Conservation (phyloP, 1,140 invertebrate species). For the Cotesia chilonis region DNA sequence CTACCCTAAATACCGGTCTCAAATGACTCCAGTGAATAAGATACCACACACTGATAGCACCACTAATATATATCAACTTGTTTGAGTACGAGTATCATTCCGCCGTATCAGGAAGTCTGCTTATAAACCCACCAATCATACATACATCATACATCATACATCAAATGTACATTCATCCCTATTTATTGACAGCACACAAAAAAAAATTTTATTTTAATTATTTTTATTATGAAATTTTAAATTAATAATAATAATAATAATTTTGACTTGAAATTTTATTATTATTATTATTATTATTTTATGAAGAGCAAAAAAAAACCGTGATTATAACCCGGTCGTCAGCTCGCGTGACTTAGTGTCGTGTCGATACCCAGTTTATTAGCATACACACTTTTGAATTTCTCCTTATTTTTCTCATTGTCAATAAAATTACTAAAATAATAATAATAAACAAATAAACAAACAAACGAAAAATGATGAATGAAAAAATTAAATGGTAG, state of each 20-base stretch:
- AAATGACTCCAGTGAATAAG: conserved; percentile 22
- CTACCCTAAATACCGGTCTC: conserved; percentile 34
- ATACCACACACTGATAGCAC: conserved; percentile 26
- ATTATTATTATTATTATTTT: neutral
- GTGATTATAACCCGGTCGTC: neutral
- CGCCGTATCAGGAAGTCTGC: neutral
- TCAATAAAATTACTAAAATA: conserved; percentile 8
- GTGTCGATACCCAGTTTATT: conserved; percentile 36
- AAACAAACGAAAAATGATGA: neutral
- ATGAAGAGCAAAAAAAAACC: neutral
- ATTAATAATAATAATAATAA: no score
- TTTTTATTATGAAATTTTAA: neutral
- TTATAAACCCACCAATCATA: neutral
- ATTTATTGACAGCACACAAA: neutral
- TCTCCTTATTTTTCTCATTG: conserved; percentile 7
- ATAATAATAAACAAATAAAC: neutral
- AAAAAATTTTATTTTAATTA: neutral
- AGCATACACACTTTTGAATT: conserved; percentile 13
- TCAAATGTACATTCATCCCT: neutral
- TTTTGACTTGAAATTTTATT: no score
- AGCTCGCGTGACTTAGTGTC: conserved; percentile 27
- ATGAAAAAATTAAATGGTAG: neutral
- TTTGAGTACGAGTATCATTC: neutral
- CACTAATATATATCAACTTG: conserved; percentile 14
- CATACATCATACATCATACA: neutral